A percentile compares a stretch with the other conserved stretches of the same genome.
These are phyloP conservation scores for Thalassophryne amazonica DNA, from an alignment of 2,797 vertebrate genomes.

Conservation along the genomic window DNA sequence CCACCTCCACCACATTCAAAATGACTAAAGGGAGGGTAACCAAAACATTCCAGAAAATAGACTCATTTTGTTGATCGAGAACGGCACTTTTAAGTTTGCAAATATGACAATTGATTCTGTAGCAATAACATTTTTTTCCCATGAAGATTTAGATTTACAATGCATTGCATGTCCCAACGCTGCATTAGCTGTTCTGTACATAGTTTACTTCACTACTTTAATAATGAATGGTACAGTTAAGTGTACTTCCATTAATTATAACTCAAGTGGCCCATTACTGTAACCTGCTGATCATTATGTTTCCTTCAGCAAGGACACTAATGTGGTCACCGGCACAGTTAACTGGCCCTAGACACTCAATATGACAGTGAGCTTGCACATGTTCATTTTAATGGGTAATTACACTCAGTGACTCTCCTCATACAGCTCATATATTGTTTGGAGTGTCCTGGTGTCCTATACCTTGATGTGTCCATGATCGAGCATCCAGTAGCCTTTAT, in stretches of 20 bases:
- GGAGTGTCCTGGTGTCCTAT: neutral
- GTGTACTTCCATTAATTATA: conserved; percentile 11
- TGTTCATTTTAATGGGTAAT: neutral
- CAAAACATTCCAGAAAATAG: too few species aligned
- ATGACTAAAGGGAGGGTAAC: too few species aligned
- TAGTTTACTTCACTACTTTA: too few species aligned
- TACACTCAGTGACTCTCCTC: neutral
- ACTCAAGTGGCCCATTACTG: conserved; percentile 18
- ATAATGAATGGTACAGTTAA: neutral
- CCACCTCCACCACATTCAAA: too few species aligned
- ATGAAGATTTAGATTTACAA: too few species aligned
- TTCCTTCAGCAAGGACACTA: conserved; percentile 1
- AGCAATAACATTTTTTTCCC: too few species aligned
- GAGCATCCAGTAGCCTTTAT: conserved; percentile 67
- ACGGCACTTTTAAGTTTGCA: too few species aligned
- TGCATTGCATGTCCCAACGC: too few species aligned
- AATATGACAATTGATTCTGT: too few species aligned
- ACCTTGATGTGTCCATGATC: conserved; percentile 60
- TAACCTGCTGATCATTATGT: conserved; percentile 22
- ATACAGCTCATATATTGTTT: neutral
- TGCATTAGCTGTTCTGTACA: too few species aligned
- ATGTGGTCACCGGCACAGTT: conserved; percentile 24
- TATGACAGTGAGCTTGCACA: neutral
- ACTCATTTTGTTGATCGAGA: too few species aligned
- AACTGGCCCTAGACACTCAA: neutral